Evolutionary conservation across 2,113 vertebrate genomes (phyloP).

Genomic region (Tetraodon nigroviridis): DNA sequence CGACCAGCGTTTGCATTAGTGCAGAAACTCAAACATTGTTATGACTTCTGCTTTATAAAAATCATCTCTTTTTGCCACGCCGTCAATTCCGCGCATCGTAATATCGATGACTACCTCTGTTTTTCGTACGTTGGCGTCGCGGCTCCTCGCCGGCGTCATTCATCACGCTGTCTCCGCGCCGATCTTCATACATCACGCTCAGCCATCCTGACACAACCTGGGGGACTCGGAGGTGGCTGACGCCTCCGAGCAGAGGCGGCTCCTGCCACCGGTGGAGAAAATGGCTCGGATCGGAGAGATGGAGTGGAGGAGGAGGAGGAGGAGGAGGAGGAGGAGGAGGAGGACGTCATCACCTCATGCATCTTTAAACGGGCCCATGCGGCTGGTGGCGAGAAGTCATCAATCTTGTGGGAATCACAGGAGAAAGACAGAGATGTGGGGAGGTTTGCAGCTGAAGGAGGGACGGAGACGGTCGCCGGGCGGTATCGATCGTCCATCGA

Average conservation of each 20-base stretch:
- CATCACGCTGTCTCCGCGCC: constrained; percentile 40
- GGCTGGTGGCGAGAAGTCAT: constrained; percentile 68
- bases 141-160: constrained; percentile 30
- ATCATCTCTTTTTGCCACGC: neutral
- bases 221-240: constrained; percentile 40
- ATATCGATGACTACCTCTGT: constrained; percentile 30
- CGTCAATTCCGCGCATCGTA: constrained; percentile 7
- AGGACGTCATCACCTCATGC: constrained; percentile 73
- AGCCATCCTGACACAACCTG: constrained; percentile 28
- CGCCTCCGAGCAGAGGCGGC: constrained; percentile 35
- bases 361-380: constrained; percentile 74
- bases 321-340: constrained; percentile 40
- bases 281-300: neutral
- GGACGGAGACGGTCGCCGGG: constrained; percentile 41
- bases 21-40: neutral
- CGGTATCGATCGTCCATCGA: too few species aligned
- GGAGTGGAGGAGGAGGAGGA: constrained; percentile 10
- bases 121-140: constrained; percentile 26
- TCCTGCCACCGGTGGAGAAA: constrained; percentile 18
- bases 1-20: neutral
- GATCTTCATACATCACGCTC: constrained; percentile 44
- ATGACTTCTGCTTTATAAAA: neutral
- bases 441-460: constrained; percentile 38
- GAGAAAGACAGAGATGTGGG: constrained; percentile 45
- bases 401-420: constrained; percentile 72